phyloP scores from a whole-genome alignment of 2,113 vertebrate genomes.

The Serilophus lunatus region DNA sequence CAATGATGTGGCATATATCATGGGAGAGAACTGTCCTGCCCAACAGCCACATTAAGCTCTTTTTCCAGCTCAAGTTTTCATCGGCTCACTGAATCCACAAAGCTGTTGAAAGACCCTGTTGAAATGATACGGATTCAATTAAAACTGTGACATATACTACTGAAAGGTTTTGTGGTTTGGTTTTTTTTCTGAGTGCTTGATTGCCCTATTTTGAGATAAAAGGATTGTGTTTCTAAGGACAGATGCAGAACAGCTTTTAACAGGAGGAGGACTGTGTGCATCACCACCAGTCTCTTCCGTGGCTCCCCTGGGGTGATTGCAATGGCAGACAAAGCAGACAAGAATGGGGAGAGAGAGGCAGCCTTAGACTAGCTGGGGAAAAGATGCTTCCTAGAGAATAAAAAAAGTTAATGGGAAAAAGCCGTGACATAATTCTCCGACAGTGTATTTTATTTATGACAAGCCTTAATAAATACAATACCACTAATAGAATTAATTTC shows the following conservation, averaged over 20 bases:
- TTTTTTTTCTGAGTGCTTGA: accelerated
- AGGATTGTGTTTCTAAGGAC: background rate
- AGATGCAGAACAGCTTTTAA: background rate
- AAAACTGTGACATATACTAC: background rate
- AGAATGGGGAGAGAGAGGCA: background rate
- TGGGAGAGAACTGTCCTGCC: background rate
- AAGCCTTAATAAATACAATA: background rate
- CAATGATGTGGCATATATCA: accelerated
- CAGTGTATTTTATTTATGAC: background rate
- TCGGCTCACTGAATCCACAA: background rate
- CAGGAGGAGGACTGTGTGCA: background rate
- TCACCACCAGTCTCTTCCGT: background rate
- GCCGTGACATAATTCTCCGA: background rate
- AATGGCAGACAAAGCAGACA: background rate
- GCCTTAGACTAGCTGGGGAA: background rate
- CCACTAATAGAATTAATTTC: background rate
- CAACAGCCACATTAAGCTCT: background rate
- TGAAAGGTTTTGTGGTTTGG: background rate
- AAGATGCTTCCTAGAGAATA: background rate
- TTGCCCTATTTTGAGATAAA: background rate
- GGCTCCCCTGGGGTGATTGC: background rate
- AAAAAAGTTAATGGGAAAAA: background rate
- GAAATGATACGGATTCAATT: background rate
- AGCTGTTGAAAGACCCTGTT: background rate
- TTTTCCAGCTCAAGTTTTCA: background rate